phyloP scores from a whole-genome alignment of 2,113 vertebrate genomes.

The Mormyrus lacerda region DNA sequence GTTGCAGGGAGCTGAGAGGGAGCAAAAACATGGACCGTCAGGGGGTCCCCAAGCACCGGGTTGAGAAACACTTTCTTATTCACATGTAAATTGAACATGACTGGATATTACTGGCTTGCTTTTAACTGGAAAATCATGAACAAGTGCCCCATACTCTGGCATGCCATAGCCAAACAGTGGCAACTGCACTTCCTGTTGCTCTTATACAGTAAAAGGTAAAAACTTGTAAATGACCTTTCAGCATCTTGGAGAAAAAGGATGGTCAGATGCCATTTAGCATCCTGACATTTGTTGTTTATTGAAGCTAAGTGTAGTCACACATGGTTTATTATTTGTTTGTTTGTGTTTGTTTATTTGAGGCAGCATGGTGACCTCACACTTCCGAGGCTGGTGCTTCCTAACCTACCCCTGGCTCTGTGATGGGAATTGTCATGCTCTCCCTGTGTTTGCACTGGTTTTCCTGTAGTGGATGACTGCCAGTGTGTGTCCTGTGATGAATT shows the following conservation, averaged over 20 bases:
- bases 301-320: not conserved
- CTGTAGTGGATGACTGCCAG: not conserved
- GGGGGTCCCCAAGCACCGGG: not conserved
- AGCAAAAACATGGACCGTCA: not conserved
- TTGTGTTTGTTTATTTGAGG: not conserved
- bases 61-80: not conserved
- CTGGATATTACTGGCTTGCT: not conserved
- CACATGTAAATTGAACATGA: not conserved
- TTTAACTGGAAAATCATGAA: not conserved
- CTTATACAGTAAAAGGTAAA: not conserved
- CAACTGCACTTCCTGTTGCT: not conserved
- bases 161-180: not conserved
- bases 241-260: not conserved
- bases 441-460: not conserved
- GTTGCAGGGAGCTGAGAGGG: too few relatives aligned
- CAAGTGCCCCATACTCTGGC: not conserved
- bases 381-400: not conserved
- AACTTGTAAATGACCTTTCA: not conserved
- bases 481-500: not conserved
- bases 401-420: not conserved
- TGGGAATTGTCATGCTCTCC: not conserved
- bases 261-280: not conserved
- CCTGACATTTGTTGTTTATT: not conserved
- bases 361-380: not conserved
- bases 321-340: not conserved